Percentiles rank a stretch among this genome's conserved stretches.
phyloP scores from a whole-genome alignment of 2,888 invertebrate genomes.

The Drosophila colorata region DNA sequence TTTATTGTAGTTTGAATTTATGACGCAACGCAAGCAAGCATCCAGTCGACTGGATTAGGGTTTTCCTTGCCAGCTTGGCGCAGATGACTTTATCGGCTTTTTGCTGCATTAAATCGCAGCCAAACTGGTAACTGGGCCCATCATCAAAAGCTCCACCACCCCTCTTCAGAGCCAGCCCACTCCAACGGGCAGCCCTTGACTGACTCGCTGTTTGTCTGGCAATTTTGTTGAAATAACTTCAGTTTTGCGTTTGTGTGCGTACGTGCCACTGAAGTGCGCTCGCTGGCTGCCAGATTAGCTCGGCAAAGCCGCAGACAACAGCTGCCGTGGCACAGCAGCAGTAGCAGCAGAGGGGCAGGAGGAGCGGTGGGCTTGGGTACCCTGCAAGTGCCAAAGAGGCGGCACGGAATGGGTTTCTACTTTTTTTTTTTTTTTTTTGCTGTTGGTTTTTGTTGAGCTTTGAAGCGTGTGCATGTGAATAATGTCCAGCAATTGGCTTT shows the following conservation, averaged over 20 bases:
- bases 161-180: too few relatives aligned
- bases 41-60: slow-evolving; percentile 76
- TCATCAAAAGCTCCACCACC: slow-evolving; percentile 12
- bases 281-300: slow-evolving; percentile 73
- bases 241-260: slow-evolving; percentile 78
- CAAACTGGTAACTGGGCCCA: slow-evolving; percentile 62
- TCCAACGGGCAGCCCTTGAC: background rate
- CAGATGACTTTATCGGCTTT: slow-evolving; percentile 79
- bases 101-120: slow-evolving; percentile 80
- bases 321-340: slow-evolving; percentile 60
- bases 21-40: slow-evolving; percentile 59
- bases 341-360: background rate
- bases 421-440: slow-evolving; percentile 27
- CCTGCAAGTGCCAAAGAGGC: slow-evolving; percentile 36
- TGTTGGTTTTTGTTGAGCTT: slow-evolving; percentile 49
- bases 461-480: slow-evolving; percentile 74
- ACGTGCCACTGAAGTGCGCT: slow-evolving; percentile 78
- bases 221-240: slow-evolving; percentile 81
- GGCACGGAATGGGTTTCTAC: slow-evolving; percentile 32
- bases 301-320: slow-evolving; percentile 79
- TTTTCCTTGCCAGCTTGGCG: slow-evolving; percentile 54
- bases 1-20: slow-evolving; percentile 83
- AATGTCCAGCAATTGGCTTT: slow-evolving; percentile 72
- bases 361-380: background rate
- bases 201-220: slow-evolving; percentile 70